Evolutionary conservation across 2,888 invertebrate species (phyloP), one percentile per base, ranked within the genome.

Genomic region (Hydraecia micacea): DNA sequence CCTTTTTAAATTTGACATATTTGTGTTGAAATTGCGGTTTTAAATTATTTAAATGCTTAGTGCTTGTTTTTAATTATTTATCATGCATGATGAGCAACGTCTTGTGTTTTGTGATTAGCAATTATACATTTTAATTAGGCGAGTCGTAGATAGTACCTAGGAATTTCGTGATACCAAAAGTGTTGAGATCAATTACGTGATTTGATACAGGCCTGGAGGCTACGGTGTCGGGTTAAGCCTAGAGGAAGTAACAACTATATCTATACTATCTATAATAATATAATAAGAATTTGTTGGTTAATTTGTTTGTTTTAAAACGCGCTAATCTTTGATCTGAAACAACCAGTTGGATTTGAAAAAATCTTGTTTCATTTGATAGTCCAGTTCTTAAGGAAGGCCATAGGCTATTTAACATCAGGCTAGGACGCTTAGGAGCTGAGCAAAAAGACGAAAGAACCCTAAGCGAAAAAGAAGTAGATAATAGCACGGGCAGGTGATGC

Each of bases 71-170:
- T 63, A 75, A 80, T 79, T 79, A 75, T 79, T 25, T 55, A 79
- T 73, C 46, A 80, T 46, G 58, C 52, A 60, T 74, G 63, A 83
- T 70, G 62, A 76, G 75, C 58, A 46, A 80, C 60, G 58, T 76
- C 25, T 73, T 62, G 4, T 73, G n/a, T 73, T 49, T 52, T 52
- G n/a, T 42, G 58, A 81, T 81, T 75, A 60, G 76, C 52, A 84
- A 80, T 65, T 58, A 70, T 60, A 76, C 28, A 76, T 83, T 75
- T 75, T 66, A 75, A 84, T 75, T 73, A 52, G 36, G n/a, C 52
- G 49, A 69, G 71, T 42, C 49, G 32, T 72, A 58, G n/a, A 58
- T 58, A 63, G 55, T 28, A 25, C 18, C 55, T 58, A 72, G 55
- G 28, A 46, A 67, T 49, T 62, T 63, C 65, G 66, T 78, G 66